phyloP scores from a whole-genome alignment of 2,888 invertebrate genomes.

The Thysanoteuthis rhombus region DNA sequence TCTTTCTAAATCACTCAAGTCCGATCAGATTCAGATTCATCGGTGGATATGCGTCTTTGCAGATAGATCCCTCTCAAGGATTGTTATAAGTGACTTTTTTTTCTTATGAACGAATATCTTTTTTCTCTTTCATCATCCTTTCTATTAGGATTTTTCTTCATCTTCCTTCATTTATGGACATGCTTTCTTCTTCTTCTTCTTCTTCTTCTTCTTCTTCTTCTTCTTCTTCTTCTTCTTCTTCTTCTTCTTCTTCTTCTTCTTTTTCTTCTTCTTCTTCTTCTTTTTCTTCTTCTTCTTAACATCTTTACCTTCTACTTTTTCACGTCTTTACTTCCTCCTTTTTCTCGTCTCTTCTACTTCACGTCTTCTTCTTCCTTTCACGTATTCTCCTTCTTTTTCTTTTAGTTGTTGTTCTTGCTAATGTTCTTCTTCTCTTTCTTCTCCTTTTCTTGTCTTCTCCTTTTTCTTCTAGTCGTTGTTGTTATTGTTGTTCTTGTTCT shows the following conservation, averaged over 20 bases:
- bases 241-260: background rate
- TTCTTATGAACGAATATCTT: no score
- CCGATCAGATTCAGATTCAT: no score
- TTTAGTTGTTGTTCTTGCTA: background rate
- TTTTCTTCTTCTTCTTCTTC: constrained; percentile 19
- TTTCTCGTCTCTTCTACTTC: background rate
- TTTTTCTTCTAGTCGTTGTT: background rate
- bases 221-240: background rate
- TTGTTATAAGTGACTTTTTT: no score
- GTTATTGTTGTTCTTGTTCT: background rate
- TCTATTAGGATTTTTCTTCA: no score
- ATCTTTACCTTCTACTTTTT: background rate
- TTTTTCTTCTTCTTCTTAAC: background rate
- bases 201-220: background rate
- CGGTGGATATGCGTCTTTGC: no score
- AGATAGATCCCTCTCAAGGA: no score
- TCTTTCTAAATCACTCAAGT: no score
- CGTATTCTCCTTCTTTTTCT: background rate
- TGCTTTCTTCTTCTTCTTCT: background rate
- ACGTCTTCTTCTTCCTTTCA: background rate
- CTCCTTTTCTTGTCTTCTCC: background rate
- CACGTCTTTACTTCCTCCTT: background rate
- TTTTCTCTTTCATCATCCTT: no score
- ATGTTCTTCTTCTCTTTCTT: no score
- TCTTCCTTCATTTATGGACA: no score